Percentiles rank a stretch among this genome's conserved stretches.
Conservation (phyloP, 2,797 vertebrate genomes). For the Leptatherina wallacei region DNA sequence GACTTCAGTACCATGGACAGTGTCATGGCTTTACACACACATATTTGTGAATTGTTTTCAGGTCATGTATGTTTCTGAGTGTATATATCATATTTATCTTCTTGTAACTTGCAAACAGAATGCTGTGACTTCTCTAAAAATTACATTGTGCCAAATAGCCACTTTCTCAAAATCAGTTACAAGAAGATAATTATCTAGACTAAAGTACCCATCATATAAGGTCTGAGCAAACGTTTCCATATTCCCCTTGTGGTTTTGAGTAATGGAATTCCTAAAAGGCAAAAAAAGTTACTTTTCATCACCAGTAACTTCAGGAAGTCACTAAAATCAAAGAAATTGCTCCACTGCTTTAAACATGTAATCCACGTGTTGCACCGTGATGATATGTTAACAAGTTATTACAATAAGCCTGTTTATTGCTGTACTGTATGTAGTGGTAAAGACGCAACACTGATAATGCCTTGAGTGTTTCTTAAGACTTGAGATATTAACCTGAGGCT, state of each 20-base stretch:
- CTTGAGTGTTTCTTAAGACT: not conserved
- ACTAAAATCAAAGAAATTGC: too few species aligned
- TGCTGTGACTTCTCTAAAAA: not conserved
- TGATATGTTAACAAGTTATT: not conserved
- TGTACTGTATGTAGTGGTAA: not conserved
- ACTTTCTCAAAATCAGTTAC: too few species aligned
- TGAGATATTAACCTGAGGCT: not conserved
- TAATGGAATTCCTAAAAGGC: not conserved
- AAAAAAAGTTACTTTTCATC: not conserved
- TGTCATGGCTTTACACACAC: not conserved
- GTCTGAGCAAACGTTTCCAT: not conserved
- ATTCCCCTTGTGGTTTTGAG: not conserved
- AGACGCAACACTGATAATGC: not conserved
- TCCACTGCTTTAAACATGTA: too few species aligned
- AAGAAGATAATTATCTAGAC: too few species aligned
- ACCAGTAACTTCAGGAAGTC: not conserved
- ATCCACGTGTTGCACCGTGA: too few species aligned
- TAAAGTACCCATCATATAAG: too few species aligned
- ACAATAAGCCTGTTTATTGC: not conserved
- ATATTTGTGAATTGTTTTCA: not conserved
- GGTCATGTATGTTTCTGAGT: not conserved
- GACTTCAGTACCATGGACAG: conserved; percentile 16
- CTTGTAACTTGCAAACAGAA: not conserved
- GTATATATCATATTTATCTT: not conserved
- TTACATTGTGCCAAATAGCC: too few species aligned